These are phyloP conservation scores for Amblyteles armatorius DNA, from an alignment of 2,888 invertebrate species.

Conservation along the genomic window DNA sequence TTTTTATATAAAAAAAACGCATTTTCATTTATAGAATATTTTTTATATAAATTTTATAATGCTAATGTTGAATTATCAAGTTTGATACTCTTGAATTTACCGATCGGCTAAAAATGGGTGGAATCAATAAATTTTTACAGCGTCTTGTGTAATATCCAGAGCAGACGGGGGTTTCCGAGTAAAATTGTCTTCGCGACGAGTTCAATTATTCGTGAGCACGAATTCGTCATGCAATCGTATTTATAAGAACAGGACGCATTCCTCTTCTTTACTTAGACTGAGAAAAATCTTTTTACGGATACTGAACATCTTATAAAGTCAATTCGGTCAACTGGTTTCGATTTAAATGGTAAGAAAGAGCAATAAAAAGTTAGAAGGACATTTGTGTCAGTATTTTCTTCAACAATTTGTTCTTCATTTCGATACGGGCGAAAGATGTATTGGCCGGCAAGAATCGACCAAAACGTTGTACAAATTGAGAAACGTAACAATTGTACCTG, in stretches of 20 bases:
- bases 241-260: not conserved
- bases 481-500: no score
- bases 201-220: not conserved
- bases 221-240: not conserved
- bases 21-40: not conserved
- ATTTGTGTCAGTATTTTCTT: not conserved
- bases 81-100: not conserved
- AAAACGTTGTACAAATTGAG: not conserved
- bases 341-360: not conserved
- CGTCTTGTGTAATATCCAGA: not conserved
- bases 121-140: not conserved
- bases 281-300: not conserved
- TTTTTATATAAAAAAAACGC: no score
- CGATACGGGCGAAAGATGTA: not conserved
- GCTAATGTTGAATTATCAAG: not conserved
- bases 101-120: no score
- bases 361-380: not conserved
- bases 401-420: not conserved
- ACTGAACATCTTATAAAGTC: not conserved
- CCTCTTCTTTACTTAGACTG: not conserved
- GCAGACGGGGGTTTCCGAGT: not conserved
- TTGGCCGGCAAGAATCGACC: not conserved
- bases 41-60: not conserved
- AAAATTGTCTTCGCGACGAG: not conserved
- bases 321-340: not conserved